phyloP scores from a whole-genome alignment of 2,797 vertebrate genomes.

The Pipistrellus nathusii region DNA sequence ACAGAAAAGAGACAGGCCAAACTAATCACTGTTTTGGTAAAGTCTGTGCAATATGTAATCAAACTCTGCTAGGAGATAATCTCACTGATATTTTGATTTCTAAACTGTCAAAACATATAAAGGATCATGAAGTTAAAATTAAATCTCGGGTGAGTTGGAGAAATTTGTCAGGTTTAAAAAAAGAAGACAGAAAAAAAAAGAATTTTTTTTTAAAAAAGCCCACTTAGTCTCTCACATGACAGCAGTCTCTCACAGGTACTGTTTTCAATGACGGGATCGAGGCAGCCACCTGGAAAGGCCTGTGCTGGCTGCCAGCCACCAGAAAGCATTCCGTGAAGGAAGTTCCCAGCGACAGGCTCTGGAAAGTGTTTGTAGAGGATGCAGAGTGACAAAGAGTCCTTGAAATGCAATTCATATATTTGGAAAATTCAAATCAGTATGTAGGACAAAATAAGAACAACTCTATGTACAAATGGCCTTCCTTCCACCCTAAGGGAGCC shows the following conservation, averaged over 20 bases:
- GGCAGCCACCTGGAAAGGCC: not conserved
- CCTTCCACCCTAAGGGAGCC: not conserved
- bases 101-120: conserved; percentile 74
- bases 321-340: not conserved
- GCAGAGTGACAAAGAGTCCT: not conserved
- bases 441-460: not conserved
- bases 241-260: not conserved
- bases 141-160: conserved; percentile 69
- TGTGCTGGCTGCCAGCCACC: not conserved
- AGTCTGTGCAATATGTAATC: conserved; percentile 70
- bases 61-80: conserved; percentile 39
- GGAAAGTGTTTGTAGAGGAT: not conserved
- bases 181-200: not conserved
- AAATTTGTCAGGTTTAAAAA: conserved; percentile 33
- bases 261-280: not conserved
- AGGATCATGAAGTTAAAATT: conserved; percentile 72
- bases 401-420: not conserved
- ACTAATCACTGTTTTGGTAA: conserved; percentile 72
- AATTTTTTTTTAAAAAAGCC: not conserved
- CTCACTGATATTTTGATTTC: conserved; percentile 66
- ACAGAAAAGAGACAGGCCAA: conserved; percentile 74
- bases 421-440: not conserved
- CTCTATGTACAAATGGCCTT: not conserved
- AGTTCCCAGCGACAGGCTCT: rapidly evolving
- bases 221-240: not conserved